Evolutionary conservation across 2,888 invertebrate genomes (phyloP), one percentile per base, ranked within the genome.

Genomic region (Priocnemis perturbator): DNA sequence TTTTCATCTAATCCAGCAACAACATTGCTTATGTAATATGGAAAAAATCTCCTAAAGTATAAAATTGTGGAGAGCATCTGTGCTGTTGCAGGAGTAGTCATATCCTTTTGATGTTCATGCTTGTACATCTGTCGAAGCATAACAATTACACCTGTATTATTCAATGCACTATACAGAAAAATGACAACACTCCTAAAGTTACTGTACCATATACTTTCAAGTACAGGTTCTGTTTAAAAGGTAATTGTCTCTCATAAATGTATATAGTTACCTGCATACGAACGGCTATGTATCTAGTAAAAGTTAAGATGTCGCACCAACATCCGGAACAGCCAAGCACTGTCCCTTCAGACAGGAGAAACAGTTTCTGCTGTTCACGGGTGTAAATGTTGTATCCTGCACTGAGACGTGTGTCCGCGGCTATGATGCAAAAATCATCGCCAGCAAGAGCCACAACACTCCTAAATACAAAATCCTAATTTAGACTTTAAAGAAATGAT

Each of bases 41-140:
- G 99, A 90, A 99, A 99, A 90, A 99, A 99, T 66, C 99, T 93
- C 83, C 97, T 96, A 89, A 97, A 96, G 88, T 99, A 99, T 81
- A 99, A 91, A 91, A 98, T 95, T 3, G 97, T 98, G 0, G 98
- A 96, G 17, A 99, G 90, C 96, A 99, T 96, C 90, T 99, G 98
- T 2, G 99, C 97, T 3, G 96, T 93, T 1, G 98, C 98, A 62
- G 95, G 94, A 0, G 98, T 97, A 0, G 95, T 92, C 96, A 98
- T 98, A 0, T 93, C 91, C 89, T 96, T 97, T 86, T 97, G 95
- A 90, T 99, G 98, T 77, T 97, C 96, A 87, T 99, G 97, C 77
- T 95, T 92, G 86, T 98, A 98, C 95, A 98, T 97, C 93, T 94
- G 86, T 21, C 23, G 23, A 26, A 48, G 0, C 20, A 19, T 17